Percentiles rank a stretch among this genome's conserved stretches.
Conservation (phyloP, 2,888 invertebrate genomes). For the Temnothorax unifasciatus region DNA sequence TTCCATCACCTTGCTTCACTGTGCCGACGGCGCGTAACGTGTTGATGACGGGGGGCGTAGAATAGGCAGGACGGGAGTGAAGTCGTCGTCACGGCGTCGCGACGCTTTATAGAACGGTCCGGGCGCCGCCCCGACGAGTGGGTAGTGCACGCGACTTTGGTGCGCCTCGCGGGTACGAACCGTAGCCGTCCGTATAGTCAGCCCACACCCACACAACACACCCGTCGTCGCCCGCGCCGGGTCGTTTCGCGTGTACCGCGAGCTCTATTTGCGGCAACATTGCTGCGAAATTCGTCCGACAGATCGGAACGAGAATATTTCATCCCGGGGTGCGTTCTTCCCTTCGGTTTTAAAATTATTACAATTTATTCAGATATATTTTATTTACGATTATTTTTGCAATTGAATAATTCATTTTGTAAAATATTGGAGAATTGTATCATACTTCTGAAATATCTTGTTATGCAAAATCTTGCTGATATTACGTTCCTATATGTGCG, state of each 20-base stretch:
- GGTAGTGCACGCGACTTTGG: slow-evolving; percentile 31
- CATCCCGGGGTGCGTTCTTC: too few species aligned
- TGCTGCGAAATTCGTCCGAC: not conserved
- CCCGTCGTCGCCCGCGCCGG: too few species aligned
- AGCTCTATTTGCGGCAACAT: slow-evolving; percentile 3
- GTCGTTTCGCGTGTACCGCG: not conserved
- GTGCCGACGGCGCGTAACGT: slow-evolving; percentile 53
- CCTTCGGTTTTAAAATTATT: too few species aligned
- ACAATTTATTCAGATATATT: too few species aligned
- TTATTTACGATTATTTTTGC: too few species aligned
- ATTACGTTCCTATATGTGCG: not conserved
- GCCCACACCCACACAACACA: not conserved
- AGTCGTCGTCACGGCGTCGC: slow-evolving; percentile 56
- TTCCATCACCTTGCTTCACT: slow-evolving; percentile 67
- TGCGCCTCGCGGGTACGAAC: slow-evolving; percentile 1
- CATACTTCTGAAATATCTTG: not conserved
- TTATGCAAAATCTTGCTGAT: not conserved
- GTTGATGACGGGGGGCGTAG: slow-evolving; percentile 51
- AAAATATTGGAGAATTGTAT: not conserved
- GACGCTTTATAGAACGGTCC: slow-evolving; percentile 64
- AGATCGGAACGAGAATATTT: too few species aligned
- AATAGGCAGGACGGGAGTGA: slow-evolving; percentile 61
- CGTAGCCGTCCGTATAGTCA: not conserved
- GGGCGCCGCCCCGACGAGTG: slow-evolving; percentile 74
- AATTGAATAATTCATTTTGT: not conserved